Evolutionary conservation across 1,140 invertebrate species (phyloP).

Genomic region (Cyphomyrmex costatus): DNA sequence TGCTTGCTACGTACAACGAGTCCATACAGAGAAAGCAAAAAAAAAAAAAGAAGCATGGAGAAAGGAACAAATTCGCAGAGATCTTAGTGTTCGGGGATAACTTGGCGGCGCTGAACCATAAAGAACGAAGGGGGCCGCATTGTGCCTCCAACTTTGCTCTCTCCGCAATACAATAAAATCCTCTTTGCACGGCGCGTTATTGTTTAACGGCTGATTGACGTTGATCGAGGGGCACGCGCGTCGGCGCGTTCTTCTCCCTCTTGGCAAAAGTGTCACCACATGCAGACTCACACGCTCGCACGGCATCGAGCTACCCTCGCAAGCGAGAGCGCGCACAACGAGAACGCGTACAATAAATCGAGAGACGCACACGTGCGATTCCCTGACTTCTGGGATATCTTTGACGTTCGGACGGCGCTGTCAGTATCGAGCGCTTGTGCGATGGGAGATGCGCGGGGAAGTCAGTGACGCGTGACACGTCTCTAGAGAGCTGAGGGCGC

Average conservation of each 20-base stretch:
- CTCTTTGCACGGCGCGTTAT: constrained; percentile 82
- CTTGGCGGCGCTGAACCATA: constrained; percentile 37
- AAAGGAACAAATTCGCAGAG: not conserved
- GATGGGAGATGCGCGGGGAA: constrained; percentile 60
- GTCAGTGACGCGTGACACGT: constrained; percentile 81
- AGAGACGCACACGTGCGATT: constrained; percentile 26
- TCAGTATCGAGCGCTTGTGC: constrained; percentile 73
- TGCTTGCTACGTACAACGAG: not conserved
- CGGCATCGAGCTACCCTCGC: constrained; percentile 13
- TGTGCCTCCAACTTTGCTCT: constrained; percentile 80
- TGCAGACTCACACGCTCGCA: constrained; percentile 58
- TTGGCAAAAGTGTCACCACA: constrained; percentile 76
- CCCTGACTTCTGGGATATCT: constrained; percentile 71
- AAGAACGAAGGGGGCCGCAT: constrained; percentile 50
- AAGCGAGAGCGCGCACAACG: not conserved
- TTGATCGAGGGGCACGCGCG: constrained; percentile 83
- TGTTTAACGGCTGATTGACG: constrained; percentile 85
- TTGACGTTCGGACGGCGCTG: constrained; percentile 70
- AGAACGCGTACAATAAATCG: constrained; percentile 17
- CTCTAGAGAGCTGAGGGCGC: constrained; percentile 79
- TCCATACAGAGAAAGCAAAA: not conserved
- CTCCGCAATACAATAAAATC: constrained; percentile 84
- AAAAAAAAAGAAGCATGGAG: not conserved
- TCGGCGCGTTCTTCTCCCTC: constrained; percentile 56
- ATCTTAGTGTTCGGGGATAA: constrained; percentile 50